A percentile compares a stretch with the other conserved stretches of the same genome.
These are phyloP conservation scores for Rhingia rostrata DNA, from an alignment of 2,888 invertebrate genomes.

Conservation along the genomic window DNA sequence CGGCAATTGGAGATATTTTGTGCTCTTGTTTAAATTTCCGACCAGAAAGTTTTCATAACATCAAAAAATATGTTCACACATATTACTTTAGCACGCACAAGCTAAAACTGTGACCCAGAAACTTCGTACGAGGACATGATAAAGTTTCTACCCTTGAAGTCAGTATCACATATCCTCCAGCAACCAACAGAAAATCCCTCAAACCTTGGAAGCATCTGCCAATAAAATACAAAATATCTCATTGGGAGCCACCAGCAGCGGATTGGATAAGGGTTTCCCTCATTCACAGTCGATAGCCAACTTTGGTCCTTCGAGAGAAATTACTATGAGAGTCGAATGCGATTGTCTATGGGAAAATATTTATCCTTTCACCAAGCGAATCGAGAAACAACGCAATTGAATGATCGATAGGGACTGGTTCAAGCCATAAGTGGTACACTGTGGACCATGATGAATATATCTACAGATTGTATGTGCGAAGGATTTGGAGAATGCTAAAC, in stretches of 20 bases:
- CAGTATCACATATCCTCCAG: slow-evolving; percentile 3
- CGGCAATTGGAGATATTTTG: slow-evolving; percentile 51
- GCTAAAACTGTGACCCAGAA: slow-evolving; percentile 41
- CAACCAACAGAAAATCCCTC: slow-evolving; percentile 14
- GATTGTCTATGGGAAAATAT: slow-evolving; percentile 38
- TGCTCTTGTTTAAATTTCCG: neutral
- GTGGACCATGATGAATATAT: neutral
- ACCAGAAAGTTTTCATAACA: slow-evolving; percentile 6
- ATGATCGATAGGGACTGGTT: slow-evolving; percentile 60
- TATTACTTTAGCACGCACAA: slow-evolving; percentile 1
- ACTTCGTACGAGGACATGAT: slow-evolving; percentile 13
- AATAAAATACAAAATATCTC: slow-evolving; percentile 51
- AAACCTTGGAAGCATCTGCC: slow-evolving; percentile 28
- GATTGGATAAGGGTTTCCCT: neutral
- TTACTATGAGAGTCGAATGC: slow-evolving; percentile 18
- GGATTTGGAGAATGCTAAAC: slow-evolving; percentile 35
- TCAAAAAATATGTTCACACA: slow-evolving; percentile 5
- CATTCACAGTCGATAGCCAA: slow-evolving; percentile 39
- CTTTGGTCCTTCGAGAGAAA: slow-evolving; percentile 42
- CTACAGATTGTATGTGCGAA: neutral
- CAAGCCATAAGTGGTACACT: slow-evolving; percentile 35
- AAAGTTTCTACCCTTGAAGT: slow-evolving; percentile 20
- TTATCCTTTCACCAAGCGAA: slow-evolving; percentile 52
- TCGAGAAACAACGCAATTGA: slow-evolving; percentile 55
- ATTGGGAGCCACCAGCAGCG: slow-evolving; percentile 29